Percentiles rank a stretch among this genome's conserved stretches.
phyloP scores from a whole-genome alignment of 2,113 vertebrate genomes.

The Larimichthys crocea region DNA sequence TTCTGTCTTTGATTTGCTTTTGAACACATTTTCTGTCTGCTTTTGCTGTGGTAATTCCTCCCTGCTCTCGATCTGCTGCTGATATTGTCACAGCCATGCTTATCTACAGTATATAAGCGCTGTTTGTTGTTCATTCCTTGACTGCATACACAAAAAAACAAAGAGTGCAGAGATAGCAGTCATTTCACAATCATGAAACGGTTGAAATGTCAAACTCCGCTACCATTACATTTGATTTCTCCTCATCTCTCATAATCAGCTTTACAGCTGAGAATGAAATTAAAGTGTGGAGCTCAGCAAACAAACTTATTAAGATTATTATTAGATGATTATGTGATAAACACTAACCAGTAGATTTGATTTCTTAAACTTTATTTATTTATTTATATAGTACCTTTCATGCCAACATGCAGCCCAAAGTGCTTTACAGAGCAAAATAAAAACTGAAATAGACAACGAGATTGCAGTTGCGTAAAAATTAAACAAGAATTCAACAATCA shows the following conservation, averaged over 20 bases:
- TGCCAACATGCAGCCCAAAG: conserved; percentile 14
- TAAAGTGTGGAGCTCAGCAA: conserved; percentile 37
- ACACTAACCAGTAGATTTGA: conserved; percentile 1
- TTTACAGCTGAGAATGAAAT: conserved; percentile 49
- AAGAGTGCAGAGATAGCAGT: conserved; percentile 9
- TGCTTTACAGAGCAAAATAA: background rate
- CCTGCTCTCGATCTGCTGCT: conserved; percentile 41
- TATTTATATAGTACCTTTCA: too few relatives aligned
- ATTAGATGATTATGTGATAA: conserved; percentile 44
- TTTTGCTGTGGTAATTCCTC: conserved; percentile 44
- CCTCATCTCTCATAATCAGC: conserved; percentile 26
- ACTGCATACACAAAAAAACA: conserved; percentile 29
- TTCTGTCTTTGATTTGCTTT: conserved; percentile 64
- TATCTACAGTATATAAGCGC: conserved; percentile 42
- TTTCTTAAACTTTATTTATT: conserved; percentile 1
- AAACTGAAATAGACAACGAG: too few relatives aligned
- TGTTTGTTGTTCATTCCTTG: conserved; percentile 43
- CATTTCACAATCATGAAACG: conserved; percentile 47
- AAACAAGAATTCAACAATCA: too few relatives aligned
- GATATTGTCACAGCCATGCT: conserved; percentile 57
- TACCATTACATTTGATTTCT: conserved; percentile 52
- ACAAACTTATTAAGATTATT: conserved; percentile 21
- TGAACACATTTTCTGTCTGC: conserved; percentile 46
- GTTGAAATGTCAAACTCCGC: conserved; percentile 27
- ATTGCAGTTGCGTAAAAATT: too few relatives aligned